Conservation (phyloP, 2,113 vertebrate species). For the Lampris incognitus region DNA sequence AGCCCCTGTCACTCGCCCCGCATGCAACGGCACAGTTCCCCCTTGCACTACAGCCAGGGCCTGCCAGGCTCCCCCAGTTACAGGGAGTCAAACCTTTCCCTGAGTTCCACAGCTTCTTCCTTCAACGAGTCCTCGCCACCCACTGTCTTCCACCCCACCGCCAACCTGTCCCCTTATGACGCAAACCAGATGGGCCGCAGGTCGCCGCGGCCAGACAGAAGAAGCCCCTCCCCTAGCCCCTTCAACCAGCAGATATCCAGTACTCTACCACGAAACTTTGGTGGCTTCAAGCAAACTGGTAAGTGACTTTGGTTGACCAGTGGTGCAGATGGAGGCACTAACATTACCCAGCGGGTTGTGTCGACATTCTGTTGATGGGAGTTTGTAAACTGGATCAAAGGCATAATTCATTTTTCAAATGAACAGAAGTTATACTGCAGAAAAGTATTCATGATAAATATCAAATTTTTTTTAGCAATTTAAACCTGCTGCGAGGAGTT, state of each 20-base stretch:
- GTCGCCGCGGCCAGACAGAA: constrained; percentile 68
- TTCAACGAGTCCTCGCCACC: constrained; percentile 39
- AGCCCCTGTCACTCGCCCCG: constrained; percentile 62
- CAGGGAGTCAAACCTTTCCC: constrained; percentile 41
- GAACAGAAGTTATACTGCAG: no score
- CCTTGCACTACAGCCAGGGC: constrained; percentile 43
- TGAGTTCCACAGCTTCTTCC: background rate
- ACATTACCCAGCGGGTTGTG: no score
- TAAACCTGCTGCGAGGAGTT: no score
- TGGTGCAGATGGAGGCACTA: background rate
- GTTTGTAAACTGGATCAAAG: no score
- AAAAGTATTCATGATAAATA: no score
- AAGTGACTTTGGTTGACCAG: constrained; percentile 15
- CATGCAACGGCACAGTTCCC: constrained; percentile 27
- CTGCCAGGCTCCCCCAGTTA: constrained; percentile 34
- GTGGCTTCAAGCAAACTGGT: constrained; percentile 61
- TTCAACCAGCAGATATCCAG: constrained; percentile 41
- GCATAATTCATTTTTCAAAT: no score
- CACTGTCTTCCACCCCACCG: background rate
- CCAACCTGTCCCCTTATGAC: constrained; percentile 46
- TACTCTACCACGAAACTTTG: constrained; percentile 73
- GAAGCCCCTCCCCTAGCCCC: constrained; percentile 60
- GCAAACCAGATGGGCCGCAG: constrained; percentile 43
- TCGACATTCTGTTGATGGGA: no score
- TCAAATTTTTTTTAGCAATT: no score